Conservation (phyloP, 2,797 vertebrate genomes). For the Sebastes trivittatus region DNA sequence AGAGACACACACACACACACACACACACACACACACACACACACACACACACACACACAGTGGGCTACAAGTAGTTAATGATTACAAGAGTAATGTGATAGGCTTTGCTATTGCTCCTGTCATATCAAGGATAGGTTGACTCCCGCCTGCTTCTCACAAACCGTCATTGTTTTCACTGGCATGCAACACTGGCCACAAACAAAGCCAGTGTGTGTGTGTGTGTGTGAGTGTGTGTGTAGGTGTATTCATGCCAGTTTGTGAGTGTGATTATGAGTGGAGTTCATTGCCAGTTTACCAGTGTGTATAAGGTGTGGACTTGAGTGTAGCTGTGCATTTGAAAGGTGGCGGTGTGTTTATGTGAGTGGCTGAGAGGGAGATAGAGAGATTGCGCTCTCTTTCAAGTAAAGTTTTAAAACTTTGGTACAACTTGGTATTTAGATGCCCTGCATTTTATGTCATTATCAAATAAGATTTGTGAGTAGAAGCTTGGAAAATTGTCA, state of each 20-base stretch:
- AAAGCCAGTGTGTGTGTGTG: constrained; percentile 51
- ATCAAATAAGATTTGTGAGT: background rate
- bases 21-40: constrained; percentile 7
- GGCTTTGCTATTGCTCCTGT: constrained; percentile 68
- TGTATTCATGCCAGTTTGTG: constrained; percentile 35
- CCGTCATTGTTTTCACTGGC: constrained; percentile 66
- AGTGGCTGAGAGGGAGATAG: background rate
- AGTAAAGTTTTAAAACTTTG: background rate
- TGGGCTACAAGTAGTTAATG: constrained; percentile 63
- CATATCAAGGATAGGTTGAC: constrained; percentile 58
- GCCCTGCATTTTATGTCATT: background rate
- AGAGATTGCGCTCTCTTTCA: background rate
- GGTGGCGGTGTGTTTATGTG: background rate
- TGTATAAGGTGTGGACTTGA: constrained; percentile 13
- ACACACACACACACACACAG: constrained; percentile 10
- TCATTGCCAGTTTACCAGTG: constrained; percentile 31
- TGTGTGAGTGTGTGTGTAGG: constrained; percentile 26
- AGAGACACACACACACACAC: constrained; percentile 7
- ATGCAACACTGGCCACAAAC: constrained; percentile 67
- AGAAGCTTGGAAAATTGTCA: background rate
- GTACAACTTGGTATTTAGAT: background rate
- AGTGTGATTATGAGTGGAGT: constrained; percentile 25
- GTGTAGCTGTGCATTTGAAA: background rate
- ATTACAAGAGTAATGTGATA: constrained; percentile 71
- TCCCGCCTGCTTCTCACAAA: constrained; percentile 59